Evolutionary conservation across 2,113 vertebrate species (phyloP), one percentile per base, ranked within the genome.

Genomic region (Bostrychus sinensis): DNA sequence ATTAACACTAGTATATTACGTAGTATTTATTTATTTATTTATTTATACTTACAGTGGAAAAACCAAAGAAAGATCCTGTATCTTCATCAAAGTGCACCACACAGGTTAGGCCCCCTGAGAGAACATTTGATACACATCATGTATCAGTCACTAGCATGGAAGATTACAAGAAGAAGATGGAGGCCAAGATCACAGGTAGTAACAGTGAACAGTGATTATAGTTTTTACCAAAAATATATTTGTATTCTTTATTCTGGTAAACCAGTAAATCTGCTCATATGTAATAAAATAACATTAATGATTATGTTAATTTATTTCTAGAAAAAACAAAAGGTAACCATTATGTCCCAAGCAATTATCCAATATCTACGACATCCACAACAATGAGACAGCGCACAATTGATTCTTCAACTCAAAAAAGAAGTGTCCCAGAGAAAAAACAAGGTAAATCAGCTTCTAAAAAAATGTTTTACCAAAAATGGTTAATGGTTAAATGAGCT

Each of bases 151-250:
- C 39, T 20, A 84, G 41, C 61, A 66, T 67, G 58, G 62, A 8
- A 0, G 78, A 88, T 6, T 84, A 89, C 71, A 38, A 5, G 19
- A 72, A 5, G 17, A 65, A 2, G 2, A 66, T 87, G 77, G 25
- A 73, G 50, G 32, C 19, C 9, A 68, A 22, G 7, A 38, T 1
- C 1, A 0, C 51, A 32, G 85, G 85, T 89, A 80, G 3, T n/a
- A 23, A 22, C 87, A 80, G 3, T 13, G 13, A 28, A 8, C 14
- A 22, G 3, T 51, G 5, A 4, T 67, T 62, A 53, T 45, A 14
- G 4, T 60, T 7, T 56, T 6, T 4, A 4, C 1, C 3, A 17
- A 1, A 23, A 12, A 32, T 34, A 12, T 30, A 10, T 10, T 30
- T 14, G 25, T 32, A 17, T 20, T 16, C 1, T 17, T 13, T 4